Conservation (phyloP, 2,797 vertebrate species). For the Catostomus latipinnis region DNA sequence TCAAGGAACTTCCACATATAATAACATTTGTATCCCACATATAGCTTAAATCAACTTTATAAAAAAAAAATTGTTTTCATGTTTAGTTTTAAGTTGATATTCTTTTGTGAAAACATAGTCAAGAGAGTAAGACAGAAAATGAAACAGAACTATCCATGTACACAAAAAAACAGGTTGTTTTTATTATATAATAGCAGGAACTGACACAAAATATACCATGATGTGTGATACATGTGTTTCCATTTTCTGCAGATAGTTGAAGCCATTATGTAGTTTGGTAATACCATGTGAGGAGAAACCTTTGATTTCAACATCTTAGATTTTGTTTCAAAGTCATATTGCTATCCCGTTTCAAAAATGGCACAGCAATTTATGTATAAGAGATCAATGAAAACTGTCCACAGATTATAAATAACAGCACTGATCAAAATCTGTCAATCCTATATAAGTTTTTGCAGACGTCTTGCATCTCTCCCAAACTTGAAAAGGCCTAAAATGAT, state of each 20-base stretch:
- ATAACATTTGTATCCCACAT: too few species aligned
- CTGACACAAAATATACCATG: constrained; percentile 10
- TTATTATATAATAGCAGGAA: background rate
- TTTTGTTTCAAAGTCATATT: constrained; percentile 37
- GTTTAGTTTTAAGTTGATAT: too few species aligned
- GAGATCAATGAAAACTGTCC: constrained; percentile 16
- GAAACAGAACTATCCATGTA: constrained; percentile 12
- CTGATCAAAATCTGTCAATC: constrained; percentile 20
- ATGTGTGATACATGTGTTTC: constrained; percentile 55
- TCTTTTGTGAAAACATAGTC: too few species aligned
- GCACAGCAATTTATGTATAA: constrained; percentile 4
- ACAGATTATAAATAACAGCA: background rate
- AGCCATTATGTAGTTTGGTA: constrained; percentile 52
- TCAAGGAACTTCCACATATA: background rate
- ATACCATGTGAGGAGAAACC: constrained; percentile 14
- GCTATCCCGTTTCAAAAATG: constrained; percentile 24
- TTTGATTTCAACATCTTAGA: constrained; percentile 33
- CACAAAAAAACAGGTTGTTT: background rate
- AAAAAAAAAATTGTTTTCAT: too few species aligned
- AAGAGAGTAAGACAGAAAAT: background rate
- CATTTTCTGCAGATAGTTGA: constrained; percentile 51
- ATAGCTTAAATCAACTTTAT: too few species aligned
- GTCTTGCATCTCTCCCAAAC: background rate
- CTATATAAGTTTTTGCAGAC: constrained; percentile 19
- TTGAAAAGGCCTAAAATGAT: background rate